Base-by-base conservation (phyloP, 1,140 invertebrate species). In the Ostrea denselamellosa region DNA sequence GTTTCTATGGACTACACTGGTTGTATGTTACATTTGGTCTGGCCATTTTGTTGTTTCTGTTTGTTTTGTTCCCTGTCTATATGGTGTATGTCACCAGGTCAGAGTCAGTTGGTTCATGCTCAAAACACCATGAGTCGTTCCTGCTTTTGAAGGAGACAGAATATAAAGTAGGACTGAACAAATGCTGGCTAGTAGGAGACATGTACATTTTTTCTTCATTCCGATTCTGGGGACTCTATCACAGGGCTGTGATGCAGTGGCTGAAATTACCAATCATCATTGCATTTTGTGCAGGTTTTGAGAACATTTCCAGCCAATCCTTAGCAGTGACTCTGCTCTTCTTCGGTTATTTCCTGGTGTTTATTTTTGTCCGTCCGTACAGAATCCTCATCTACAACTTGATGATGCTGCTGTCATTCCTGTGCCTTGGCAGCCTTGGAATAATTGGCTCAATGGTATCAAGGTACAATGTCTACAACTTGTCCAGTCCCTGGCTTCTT, bases 131-230 rank as follows among this genome's bases (percentile, higher is more conserved):
- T 85, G 92, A 94, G 62, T 90, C 90, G 8, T 94, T 92, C 89
- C 86, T 94, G 28, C 91, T 94, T 82, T 86, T 94, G 85, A 94
- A 94, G 85, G 94, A 94, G 89, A 93, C 92, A 34, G 93, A 94
- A 83, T 94, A 94, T 85, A 92, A 93, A 86, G 90, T 93, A 25
- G 93, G 93, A 28, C 85, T 94, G 68, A 93, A 94, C 81, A 90
- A 93, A 34, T 85, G 91, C 12, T 94, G 92, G 92, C 85, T 92
- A 25, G 86, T 92, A 19, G 89, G 88, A 65, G 90, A 91, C 22
- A 92, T 92, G 68, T 93, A 92, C 88, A 89, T 93, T 22, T 94
- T 94, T 83, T 94, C 94, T 3, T 94, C 94, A 0, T 94, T 93
- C 85, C 90, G 89, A n/a, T 90, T 91, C 58, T 85, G 89, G 22